Percentiles rank a stretch among this genome's conserved stretches.
Evolutionary conservation across 2,113 vertebrate species (phyloP).

Genomic region (Larimichthys crocea): DNA sequence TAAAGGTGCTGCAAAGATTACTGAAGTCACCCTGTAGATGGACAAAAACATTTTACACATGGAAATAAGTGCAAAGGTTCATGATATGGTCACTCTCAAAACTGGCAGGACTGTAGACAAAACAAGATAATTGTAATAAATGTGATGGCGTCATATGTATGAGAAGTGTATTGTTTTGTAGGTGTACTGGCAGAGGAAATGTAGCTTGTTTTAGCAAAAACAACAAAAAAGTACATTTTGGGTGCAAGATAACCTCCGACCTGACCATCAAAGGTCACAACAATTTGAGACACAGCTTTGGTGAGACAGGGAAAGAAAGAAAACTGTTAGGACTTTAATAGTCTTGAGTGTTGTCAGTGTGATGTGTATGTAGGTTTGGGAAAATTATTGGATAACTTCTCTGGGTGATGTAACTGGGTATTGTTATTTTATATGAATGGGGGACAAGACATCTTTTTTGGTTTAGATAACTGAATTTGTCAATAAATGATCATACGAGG

Average conservation of each 20-base stretch:
- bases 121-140: not conserved
- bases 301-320: not conserved
- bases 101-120: conserved; percentile 5
- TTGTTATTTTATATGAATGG: conserved; percentile 3
- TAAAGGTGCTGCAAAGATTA: conserved; percentile 47
- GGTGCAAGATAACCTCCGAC: not conserved
- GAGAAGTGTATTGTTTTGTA: not conserved
- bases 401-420: not conserved
- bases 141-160: not conserved
- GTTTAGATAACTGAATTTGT: not conserved
- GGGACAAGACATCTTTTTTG: not conserved
- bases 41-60: not conserved
- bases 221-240: not conserved
- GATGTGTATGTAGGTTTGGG: not conserved
- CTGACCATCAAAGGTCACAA: not conserved
- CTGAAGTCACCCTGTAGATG: conserved; percentile 68
- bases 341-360: not conserved
- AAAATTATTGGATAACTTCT: not conserved
- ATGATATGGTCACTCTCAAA: conserved; percentile 14
- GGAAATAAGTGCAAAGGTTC: conserved; percentile 1
- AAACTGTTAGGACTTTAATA: not conserved
- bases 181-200: conserved; percentile 28
- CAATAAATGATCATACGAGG: conserved; percentile 36
- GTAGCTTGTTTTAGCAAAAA: conserved; percentile 40
- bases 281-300: no score